phyloP scores from a whole-genome alignment of 2,797 vertebrate genomes.

The Squalus acanthias region DNA sequence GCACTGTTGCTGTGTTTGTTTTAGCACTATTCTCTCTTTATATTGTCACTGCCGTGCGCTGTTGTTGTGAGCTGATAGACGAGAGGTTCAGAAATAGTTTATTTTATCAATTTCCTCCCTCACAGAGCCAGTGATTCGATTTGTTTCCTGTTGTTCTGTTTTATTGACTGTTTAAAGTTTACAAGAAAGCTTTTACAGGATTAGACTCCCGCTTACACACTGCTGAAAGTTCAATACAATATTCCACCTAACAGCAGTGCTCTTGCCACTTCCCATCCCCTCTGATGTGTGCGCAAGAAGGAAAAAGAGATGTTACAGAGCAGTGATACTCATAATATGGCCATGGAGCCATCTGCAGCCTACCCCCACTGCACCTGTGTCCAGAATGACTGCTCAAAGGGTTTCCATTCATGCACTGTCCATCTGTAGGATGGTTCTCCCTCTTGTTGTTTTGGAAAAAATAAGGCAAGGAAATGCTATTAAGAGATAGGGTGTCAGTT shows the following conservation, averaged over 20 bases:
- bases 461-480: not conserved
- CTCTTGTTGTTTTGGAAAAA: not conserved
- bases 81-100: not conserved
- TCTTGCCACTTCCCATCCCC: not conserved
- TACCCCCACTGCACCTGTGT: not conserved
- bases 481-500: not conserved
- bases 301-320: not conserved
- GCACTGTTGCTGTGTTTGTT: not conserved
- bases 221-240: not conserved
- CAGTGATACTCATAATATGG: not conserved
- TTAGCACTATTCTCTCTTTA: not conserved
- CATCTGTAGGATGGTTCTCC: not conserved
- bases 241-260: not conserved
- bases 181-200: not conserved
- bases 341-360: not conserved
- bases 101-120: not conserved
- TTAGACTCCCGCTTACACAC: not conserved
- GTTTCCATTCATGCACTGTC: not conserved
- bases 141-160: not conserved
- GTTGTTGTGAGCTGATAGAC: not conserved
- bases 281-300: not conserved
- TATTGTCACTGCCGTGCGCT: not conserved
- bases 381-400: too few relatives aligned
- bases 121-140: not conserved
- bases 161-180: slow-evolving; percentile 16